Conservation (phyloP, 2,113 vertebrate species). For the Mustelus asterias region DNA sequence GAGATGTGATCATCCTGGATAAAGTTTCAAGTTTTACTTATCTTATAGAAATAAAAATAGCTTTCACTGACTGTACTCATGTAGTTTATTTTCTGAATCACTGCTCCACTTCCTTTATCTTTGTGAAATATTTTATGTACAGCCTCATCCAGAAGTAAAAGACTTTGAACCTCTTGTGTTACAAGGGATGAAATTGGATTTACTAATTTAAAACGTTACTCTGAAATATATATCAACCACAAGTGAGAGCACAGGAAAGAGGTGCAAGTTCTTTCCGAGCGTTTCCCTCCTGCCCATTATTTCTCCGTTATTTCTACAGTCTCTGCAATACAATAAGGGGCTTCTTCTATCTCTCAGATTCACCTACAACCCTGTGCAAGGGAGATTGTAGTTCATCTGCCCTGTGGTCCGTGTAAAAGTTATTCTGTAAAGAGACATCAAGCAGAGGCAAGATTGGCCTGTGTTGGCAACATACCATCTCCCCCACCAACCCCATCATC, state of each 20-base stretch:
- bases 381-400: background rate
- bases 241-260: background rate
- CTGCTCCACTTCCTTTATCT: background rate
- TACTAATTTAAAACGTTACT: background rate
- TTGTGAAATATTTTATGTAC: background rate
- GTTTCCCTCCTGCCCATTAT: background rate
- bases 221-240: background rate
- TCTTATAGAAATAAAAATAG: background rate
- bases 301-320: background rate
- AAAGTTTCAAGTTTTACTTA: constrained; percentile 18
- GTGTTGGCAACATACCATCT: background rate
- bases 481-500: too few relatives aligned
- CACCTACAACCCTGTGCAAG: background rate
- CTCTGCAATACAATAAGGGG: background rate
- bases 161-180: background rate
- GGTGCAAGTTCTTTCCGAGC: background rate
- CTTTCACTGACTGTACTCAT: background rate
- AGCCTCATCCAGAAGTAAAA: background rate
- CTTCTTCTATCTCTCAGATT: background rate
- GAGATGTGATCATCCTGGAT: background rate
- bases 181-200: background rate
- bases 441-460: background rate
- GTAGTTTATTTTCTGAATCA: constrained; percentile 24
- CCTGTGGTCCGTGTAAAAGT: background rate
- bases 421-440: background rate